Conservation (phyloP, 2,797 vertebrate genomes). For the Pitangus sulphuratus region DNA sequence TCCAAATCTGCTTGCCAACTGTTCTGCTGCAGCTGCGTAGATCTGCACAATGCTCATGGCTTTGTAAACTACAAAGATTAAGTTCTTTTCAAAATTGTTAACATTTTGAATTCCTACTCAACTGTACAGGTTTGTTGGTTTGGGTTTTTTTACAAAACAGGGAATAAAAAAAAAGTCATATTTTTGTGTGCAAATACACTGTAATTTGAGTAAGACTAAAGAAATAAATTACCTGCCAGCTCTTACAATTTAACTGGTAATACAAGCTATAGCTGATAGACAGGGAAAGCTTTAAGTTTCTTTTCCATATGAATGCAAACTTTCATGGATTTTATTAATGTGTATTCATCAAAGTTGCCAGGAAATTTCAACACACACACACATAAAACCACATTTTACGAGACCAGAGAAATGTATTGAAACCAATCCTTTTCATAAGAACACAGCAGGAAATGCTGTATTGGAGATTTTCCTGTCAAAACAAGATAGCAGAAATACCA, state of each 20-base stretch:
- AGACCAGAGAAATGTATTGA: background rate
- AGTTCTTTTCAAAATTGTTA: background rate
- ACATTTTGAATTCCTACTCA: background rate
- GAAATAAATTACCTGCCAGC: background rate
- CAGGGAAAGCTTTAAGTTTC: background rate
- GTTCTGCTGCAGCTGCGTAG: background rate
- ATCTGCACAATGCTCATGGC: background rate
- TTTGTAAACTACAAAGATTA: background rate
- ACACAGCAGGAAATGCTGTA: background rate
- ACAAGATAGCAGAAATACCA: background rate
- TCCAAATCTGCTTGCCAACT: slow-evolving; percentile 5
- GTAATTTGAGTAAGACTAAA: background rate
- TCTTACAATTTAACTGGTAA: background rate
- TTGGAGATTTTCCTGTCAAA: background rate
- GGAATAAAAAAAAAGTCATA: background rate
- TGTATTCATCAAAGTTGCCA: background rate
- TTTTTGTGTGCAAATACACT: background rate
- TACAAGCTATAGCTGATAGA: background rate
- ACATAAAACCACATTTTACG: background rate
- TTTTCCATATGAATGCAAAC: background rate
- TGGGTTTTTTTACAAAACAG: background rate
- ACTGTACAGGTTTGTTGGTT: background rate
- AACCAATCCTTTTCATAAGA: background rate
- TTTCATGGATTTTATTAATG: background rate
- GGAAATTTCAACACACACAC: background rate